Base-by-base conservation (phyloP, 2,888 invertebrate genomes). In the Plebejus melissa region DNA sequence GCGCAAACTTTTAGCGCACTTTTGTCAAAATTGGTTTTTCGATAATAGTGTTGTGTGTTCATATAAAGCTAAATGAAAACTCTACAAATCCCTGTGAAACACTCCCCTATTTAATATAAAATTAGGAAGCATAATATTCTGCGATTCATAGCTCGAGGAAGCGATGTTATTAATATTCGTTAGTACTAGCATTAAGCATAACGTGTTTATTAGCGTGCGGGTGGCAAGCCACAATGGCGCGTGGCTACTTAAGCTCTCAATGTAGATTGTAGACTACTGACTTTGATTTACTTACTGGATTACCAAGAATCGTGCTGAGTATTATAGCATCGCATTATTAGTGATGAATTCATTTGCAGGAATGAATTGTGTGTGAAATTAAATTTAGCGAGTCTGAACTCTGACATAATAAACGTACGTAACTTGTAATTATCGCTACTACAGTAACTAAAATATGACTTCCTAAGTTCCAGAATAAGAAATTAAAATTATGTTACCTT, bases 211-310 rank as follows among this genome's bases (percentile, higher is more conserved):
- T 91, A 91, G 87, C 86, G 86, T 81, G 81, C 80, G 79, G 82
- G 82, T 79, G 83, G 87, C 86, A 86, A 84, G 84, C 90, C 91
- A 82, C 90, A 87, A 89, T 87, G 89, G 85, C 92, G 90, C 91
- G 92, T 91, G 92, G 83, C 87, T 82, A 80, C 80, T 86, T 86
- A 83, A 90, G 88, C 89, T 86, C 86, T 87, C 85, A 88, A 89
- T 85, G 86, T 85, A 88, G 84, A 46, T 9, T 41, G 86, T 85
- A 88, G 84, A 46, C 41, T 41, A 41, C 4, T 13, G 50, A 84
- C 84, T 87, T 86, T 91, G 90, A 91, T 92, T 91, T 91, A 91
- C 89, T 90, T 85, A 85, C 83, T 82, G 87, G 88, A 87, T 90
- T 88, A 85, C 80, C 76, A 77, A 77, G 75, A 69, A 54, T 38